These are phyloP conservation scores for Rhogogaster chlorosoma DNA, from an alignment of 2,888 invertebrate genomes.

Conservation along the genomic window DNA sequence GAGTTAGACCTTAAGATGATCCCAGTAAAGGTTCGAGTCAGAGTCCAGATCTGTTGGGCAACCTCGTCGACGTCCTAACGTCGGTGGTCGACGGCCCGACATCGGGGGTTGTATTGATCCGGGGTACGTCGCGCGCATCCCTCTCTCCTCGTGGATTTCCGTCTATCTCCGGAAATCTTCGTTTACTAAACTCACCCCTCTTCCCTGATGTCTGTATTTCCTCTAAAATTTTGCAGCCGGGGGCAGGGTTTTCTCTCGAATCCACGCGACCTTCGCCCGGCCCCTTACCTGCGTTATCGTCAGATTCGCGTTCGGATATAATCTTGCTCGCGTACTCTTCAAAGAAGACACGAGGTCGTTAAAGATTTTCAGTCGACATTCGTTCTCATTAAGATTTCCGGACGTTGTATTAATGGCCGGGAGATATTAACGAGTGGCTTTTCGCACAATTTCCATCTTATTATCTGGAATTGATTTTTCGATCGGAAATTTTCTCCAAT, in stretches of 20 bases:
- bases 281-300: conserved; percentile 34
- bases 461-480: neutral
- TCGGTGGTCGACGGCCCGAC: conserved; percentile 43
- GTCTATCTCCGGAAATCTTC: conserved; percentile 61
- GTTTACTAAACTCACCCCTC: conserved; percentile 67
- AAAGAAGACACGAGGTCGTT: conserved; percentile 18
- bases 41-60: conserved; percentile 36
- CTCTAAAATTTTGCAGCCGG: conserved; percentile 57
- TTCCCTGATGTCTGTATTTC: conserved; percentile 70
- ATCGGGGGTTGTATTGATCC: conserved; percentile 72
- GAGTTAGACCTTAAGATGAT: conserved; percentile 11
- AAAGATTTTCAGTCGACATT: conserved; percentile 5
- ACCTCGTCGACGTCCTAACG: conserved; percentile 38
- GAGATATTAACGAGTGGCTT: neutral
- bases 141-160: conserved; percentile 75
- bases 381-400: neutral
- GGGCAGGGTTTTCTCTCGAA: conserved; percentile 47
- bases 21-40: conserved; percentile 8
- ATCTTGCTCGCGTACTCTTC: neutral
- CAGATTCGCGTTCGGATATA: conserved; percentile 8
- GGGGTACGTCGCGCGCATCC: conserved; percentile 71
- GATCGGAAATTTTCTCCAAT: neutral
- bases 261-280: conserved; percentile 18
- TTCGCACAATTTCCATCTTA: neutral
- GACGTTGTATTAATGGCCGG: neutral